phyloP scores from a whole-genome alignment of 2,113 vertebrate species.

The Azemiops feae region DNA sequence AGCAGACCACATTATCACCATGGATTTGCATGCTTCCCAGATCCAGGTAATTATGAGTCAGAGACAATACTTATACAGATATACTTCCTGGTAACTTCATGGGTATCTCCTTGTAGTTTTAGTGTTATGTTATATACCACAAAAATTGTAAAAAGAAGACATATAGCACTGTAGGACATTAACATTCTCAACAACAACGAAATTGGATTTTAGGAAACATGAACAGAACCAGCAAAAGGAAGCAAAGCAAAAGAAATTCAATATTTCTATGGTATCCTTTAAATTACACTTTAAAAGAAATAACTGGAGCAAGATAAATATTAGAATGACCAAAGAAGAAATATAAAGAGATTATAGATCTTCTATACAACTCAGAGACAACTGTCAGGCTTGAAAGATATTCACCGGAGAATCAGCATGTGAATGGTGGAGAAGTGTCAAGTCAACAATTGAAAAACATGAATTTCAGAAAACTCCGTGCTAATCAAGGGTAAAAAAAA shows the following conservation, averaged over 20 bases:
- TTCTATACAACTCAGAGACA: not conserved
- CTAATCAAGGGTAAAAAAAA: not conserved
- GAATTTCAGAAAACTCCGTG: not conserved
- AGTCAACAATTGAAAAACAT: not conserved
- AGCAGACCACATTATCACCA: slow-evolving; percentile 96
- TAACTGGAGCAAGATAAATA: not conserved
- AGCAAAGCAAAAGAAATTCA: not conserved
- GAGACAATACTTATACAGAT: not conserved
- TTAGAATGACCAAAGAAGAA: not conserved
- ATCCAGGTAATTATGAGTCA: slow-evolving; percentile 80
- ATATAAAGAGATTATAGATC: not conserved
- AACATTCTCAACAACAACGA: not conserved
- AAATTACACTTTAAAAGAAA: not conserved
- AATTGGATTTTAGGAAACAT: not conserved
- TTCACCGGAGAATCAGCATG: not conserved
- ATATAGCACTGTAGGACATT: not conserved
- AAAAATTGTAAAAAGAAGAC: not conserved
- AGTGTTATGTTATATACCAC: not conserved
- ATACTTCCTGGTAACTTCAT: not conserved
- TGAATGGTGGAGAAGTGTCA: not conserved
- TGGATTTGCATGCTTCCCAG: slow-evolving; percentile 96
- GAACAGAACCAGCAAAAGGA: not conserved
- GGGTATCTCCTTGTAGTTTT: not conserved
- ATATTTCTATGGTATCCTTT: not conserved
- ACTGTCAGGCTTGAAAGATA: not conserved